A percentile compares a stretch with the other conserved stretches of the same genome.
These are phyloP conservation scores for Tipula vernalis DNA, from an alignment of 2,888 invertebrate species.

Conservation along the genomic window DNA sequence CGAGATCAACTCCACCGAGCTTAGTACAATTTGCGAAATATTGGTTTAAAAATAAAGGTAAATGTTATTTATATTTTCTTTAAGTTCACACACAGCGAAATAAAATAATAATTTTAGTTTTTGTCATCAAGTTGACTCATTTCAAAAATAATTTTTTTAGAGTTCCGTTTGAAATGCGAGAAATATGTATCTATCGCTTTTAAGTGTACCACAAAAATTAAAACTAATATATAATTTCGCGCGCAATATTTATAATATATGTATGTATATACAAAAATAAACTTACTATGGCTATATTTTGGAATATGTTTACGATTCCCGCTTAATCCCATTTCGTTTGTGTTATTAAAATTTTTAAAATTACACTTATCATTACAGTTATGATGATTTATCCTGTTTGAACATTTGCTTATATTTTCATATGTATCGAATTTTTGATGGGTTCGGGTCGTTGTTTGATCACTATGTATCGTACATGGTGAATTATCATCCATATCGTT, in stretches of 20 bases:
- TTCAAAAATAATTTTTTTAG: not conserved
- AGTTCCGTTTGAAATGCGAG: not conserved
- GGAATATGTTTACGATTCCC: not conserved
- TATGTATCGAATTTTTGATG: not conserved
- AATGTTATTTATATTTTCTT: not conserved
- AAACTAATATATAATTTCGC: not conserved
- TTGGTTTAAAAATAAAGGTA: not conserved
- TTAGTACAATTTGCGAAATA: not conserved
- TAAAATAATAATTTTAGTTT: not conserved
- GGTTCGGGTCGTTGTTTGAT: not conserved
- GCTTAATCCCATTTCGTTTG: not conserved
- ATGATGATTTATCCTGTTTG: not conserved
- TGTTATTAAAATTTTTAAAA: not conserved
- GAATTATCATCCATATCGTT: not conserved
- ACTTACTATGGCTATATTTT: not conserved
- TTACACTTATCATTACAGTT: not conserved
- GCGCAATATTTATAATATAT: not conserved
- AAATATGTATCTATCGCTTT: not conserved
- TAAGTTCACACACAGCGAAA: not conserved
- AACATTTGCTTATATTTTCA: not conserved
- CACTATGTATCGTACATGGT: not conserved
- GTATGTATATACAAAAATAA: too few species aligned
- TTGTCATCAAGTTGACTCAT: constrained; percentile 4
- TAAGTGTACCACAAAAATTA: not conserved
- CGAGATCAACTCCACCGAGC: not conserved